Evolutionary conservation across 2,888 invertebrate species (phyloP), one percentile per base, ranked within the genome.

Genomic region (Philaethria dido): DNA sequence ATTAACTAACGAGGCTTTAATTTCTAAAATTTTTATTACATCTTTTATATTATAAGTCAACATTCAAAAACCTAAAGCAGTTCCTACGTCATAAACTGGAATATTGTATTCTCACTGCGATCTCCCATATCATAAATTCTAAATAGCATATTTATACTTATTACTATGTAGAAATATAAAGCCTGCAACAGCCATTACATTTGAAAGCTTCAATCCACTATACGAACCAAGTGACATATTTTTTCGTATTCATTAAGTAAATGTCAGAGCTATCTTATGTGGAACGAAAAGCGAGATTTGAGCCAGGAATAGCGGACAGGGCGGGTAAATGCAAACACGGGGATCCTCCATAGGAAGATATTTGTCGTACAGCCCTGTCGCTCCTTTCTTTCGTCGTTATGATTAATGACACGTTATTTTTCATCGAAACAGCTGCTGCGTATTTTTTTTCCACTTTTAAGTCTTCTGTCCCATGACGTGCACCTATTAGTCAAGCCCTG

Each of bases 341-440:
- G 70, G 73, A 73, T 75, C 77, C 72, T 70, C 76, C 77, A 77
- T 83, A 84, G 86, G 86, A 88, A 87, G 83, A 84, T 85, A 86
- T 89, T 88, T 88, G 89, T 88, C 89, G 87, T 83, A 77, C 80
- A 77, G 80, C 81, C 84, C 81, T 83, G 85, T 84, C 87, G 83
- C 82, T 81, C 83, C 83, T 87, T 87, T 69, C 87, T 87, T 88
- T 86, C 88, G 84, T 79, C 83, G 83, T 80, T 86, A 87, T 90
- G 90, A 90, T 90, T 88, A 89, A 90, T 89, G 89, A 84, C 80
- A 83, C 80, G 86, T 86, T 89, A 89, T 90, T 89, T 90, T 90
- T 90, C 89, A 89, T 83, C 85, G 87, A 83, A 88, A 86, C 88
- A 89, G 88, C 88, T 89, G 88, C 85, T 80, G 80, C 86, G 85